These are phyloP conservation scores for Potorous gilbertii DNA, from an alignment of 2,797 vertebrate genomes.

Conservation along the genomic window DNA sequence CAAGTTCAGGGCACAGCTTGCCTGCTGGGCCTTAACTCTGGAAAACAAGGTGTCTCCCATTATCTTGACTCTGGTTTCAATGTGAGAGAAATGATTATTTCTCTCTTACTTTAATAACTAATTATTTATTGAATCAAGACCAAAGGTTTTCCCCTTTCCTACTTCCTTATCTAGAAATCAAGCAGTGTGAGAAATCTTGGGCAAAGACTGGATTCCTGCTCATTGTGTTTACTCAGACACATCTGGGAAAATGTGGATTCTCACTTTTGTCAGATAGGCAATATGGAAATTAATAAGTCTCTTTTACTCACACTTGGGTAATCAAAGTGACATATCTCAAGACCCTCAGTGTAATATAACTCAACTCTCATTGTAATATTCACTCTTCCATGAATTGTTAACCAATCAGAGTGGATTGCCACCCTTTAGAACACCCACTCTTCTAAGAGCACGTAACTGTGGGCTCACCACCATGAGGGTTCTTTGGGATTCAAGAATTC, in stretches of 20 bases:
- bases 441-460: neutral
- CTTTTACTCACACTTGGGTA: neutral
- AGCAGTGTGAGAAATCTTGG: neutral
- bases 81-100: too few species aligned
- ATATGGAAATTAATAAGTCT: neutral
- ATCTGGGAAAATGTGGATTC: neutral
- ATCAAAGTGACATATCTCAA: neutral
- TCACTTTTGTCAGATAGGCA: neutral
- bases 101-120: neutral
- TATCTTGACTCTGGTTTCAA: neutral
- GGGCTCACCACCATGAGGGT: too few species aligned
- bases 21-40: too few species aligned
- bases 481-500: neutral
- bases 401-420: neutral
- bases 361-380: neutral
- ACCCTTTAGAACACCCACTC: neutral
- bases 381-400: neutral
- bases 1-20: too few species aligned
- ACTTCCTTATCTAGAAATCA: neutral
- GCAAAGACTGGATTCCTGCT: neutral
- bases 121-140: neutral
- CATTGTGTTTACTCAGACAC: neutral
- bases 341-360: neutral
- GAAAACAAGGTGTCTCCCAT: too few species aligned
- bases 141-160: neutral